Evolutionary conservation across 1,140 invertebrate genomes (phyloP).

Genomic region (Metaphire vulgaris): DNA sequence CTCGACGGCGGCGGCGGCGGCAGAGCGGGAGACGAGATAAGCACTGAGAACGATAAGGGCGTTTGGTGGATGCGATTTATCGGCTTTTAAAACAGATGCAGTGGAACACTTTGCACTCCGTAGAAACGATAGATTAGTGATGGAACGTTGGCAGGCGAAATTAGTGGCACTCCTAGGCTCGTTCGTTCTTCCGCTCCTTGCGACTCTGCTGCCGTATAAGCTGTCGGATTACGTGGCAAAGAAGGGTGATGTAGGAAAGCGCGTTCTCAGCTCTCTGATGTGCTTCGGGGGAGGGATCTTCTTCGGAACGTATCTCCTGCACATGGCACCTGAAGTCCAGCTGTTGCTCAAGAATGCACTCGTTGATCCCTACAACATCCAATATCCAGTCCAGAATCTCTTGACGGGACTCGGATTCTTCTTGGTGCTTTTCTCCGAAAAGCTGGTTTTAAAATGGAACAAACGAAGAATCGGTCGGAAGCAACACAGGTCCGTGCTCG

Average conservation of each 20-base stretch:
- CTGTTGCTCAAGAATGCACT: constrained; percentile 50
- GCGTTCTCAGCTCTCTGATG: constrained; percentile 31
- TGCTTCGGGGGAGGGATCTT: constrained; percentile 60
- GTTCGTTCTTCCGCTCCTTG: constrained; percentile 15
- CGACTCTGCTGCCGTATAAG: constrained; percentile 17
- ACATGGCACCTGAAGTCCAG: constrained; percentile 57
- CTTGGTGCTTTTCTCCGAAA: constrained; percentile 57
- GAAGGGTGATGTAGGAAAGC: constrained; percentile 7
- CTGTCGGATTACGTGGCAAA: constrained; percentile 1
- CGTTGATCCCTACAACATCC: background rate
- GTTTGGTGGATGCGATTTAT: too few species aligned
- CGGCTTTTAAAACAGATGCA: too few species aligned
- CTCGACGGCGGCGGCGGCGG: too few species aligned
- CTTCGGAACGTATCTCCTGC: constrained; percentile 57
- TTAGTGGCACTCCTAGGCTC: constrained; percentile 14
- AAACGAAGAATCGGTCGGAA: constrained; percentile 1
- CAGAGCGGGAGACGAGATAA: too few species aligned
- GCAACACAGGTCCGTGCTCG: constrained; percentile 6
- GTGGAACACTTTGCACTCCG: too few species aligned
- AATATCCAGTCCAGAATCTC: constrained; percentile 62
- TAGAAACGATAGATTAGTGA: too few species aligned
- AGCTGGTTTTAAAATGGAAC: constrained; percentile 42
- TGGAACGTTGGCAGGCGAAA: constrained; percentile 26
- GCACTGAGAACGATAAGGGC: too few species aligned
- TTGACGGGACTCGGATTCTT: constrained; percentile 57